A percentile compares a stretch with the other conserved stretches of the same genome.
These are phyloP conservation scores for Thinocorus orbignyianus DNA, from an alignment of 2,113 vertebrate genomes.

Conservation along the genomic window DNA sequence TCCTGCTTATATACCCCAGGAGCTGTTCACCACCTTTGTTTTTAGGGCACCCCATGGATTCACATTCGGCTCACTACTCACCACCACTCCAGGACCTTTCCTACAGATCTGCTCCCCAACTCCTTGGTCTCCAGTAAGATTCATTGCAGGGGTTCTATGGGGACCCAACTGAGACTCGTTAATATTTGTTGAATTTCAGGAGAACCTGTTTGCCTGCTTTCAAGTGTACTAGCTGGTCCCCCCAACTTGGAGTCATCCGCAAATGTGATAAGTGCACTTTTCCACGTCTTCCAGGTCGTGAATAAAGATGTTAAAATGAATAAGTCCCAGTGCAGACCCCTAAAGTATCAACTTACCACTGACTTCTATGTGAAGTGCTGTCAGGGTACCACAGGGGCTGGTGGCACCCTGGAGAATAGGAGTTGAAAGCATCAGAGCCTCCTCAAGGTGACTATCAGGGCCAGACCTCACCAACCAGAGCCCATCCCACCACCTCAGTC, in stretches of 20 bases:
- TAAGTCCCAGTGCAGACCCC: not conserved
- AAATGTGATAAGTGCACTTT: not conserved
- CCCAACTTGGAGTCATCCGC: not conserved
- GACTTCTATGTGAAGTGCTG: not conserved
- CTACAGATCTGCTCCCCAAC: not conserved
- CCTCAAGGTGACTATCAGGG: not conserved
- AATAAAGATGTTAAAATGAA: not conserved
- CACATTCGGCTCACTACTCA: not conserved
- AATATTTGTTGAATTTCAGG: not conserved
- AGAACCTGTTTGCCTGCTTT: not conserved
- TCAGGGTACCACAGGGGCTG: not conserved
- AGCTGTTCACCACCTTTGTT: not conserved
- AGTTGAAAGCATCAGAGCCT: rapidly evolving
- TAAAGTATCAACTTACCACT: not conserved
- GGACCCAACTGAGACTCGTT: not conserved
- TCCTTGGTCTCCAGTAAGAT: not conserved
- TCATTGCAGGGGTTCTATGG: not conserved
- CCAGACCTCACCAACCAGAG: not conserved
- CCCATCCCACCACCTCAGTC: not conserved
- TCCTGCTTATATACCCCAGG: not conserved
- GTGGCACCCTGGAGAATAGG: no score
- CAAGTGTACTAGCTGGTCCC: not conserved
- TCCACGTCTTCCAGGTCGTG: not conserved
- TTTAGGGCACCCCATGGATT: not conserved
- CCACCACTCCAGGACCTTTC: not conserved